Evolutionary conservation across 2,113 vertebrate species (phyloP).

Genomic region (Phrynocephalus versicolor): DNA sequence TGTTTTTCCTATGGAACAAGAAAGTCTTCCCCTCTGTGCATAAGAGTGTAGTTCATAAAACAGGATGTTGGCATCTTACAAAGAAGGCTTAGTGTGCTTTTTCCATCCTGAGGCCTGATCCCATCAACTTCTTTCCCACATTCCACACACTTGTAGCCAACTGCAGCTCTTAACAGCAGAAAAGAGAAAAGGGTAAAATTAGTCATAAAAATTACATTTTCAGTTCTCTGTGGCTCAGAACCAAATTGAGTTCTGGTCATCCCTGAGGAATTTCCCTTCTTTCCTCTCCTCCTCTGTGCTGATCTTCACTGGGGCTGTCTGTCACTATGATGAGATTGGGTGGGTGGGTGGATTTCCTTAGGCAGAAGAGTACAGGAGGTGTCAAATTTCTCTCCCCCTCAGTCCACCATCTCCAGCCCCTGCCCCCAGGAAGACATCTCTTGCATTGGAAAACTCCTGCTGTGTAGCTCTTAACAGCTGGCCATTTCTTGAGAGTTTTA

Average conservation of each 20-base stretch:
- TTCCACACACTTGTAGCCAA: background rate
- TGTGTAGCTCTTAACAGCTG: too few relatives aligned
- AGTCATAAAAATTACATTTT: background rate
- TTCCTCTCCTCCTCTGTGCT: background rate
- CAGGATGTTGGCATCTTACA: background rate
- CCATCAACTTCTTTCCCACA: rapidly evolving
- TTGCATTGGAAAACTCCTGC: too few relatives aligned
- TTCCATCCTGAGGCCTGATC: background rate
- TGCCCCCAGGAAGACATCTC: too few relatives aligned
- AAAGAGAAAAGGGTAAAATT: background rate
- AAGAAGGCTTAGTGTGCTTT: background rate
- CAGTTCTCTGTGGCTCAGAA: background rate
- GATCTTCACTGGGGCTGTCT: too few relatives aligned
- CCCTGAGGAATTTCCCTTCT: background rate
- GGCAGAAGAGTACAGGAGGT: too few relatives aligned
- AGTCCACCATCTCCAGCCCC: too few relatives aligned
- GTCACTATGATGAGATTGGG: too few relatives aligned
- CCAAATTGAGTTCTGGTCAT: background rate
- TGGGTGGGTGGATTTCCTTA: too few relatives aligned
- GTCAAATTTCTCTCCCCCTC: too few relatives aligned
- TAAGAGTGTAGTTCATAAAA: background rate
- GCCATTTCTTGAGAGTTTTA: too few relatives aligned
- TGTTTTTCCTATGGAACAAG: background rate
- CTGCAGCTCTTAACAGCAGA: constrained; percentile 1
- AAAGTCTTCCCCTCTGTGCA: background rate